Evolutionary conservation across 2,113 vertebrate species (phyloP).

Genomic region (Anarrhichthys ocellatus): DNA sequence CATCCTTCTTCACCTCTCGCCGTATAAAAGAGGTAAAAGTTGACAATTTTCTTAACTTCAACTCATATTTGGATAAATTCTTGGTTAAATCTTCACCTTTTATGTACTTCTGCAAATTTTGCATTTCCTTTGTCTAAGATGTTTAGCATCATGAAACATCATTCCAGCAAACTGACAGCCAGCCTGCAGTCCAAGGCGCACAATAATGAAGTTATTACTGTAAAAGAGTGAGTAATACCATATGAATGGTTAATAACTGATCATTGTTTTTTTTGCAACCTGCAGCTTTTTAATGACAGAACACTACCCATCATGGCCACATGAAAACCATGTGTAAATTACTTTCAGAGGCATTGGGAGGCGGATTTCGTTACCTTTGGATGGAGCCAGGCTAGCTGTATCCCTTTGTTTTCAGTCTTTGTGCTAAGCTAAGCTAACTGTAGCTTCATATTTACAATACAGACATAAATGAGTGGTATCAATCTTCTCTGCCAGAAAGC

Average conservation of each 20-base stretch:
- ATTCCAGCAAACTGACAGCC: slow-evolving; percentile 77
- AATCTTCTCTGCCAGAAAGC: no score
- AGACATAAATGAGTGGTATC: no score
- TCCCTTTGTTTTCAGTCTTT: no score
- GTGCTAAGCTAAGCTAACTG: no score
- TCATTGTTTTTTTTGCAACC: not conserved
- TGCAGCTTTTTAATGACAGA: not conserved
- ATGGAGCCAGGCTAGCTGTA: no score
- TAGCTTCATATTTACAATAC: no score
- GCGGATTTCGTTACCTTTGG: no score
- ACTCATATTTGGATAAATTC: not conserved
- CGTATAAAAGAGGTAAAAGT: slow-evolving; percentile 55
- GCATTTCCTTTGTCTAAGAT: slow-evolving; percentile 74
- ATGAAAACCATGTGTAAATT: no score
- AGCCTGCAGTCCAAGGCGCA: slow-evolving; percentile 74
- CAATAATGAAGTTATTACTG: slow-evolving; percentile 36
- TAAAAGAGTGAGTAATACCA: slow-evolving; percentile 76
- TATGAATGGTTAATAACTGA: not conserved
- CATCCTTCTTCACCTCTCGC: slow-evolving; percentile 46
- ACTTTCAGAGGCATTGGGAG: no score
- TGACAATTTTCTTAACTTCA: no score
- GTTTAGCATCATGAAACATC: slow-evolving; percentile 79
- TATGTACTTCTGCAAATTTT: not conserved
- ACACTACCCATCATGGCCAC: no score
- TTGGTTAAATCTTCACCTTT: not conserved